Percentiles rank a stretch among this genome's conserved stretches.
phyloP scores from a whole-genome alignment of 2,888 invertebrate genomes.

The Drosophila prostipennis region DNA sequence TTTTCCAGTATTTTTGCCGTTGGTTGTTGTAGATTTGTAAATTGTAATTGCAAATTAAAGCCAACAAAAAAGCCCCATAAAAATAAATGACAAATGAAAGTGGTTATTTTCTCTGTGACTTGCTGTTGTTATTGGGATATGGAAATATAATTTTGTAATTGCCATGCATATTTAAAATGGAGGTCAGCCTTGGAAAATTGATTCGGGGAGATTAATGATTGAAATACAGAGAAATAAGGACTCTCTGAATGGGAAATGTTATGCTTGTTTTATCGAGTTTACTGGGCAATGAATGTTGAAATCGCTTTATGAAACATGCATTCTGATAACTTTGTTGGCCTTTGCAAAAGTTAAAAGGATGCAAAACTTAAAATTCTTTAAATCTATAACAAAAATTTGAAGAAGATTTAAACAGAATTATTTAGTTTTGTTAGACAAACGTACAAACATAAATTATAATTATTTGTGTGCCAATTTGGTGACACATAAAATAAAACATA shows the following conservation, averaged over 20 bases:
- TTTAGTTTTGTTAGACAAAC: too few species aligned
- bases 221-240: slow-evolving; percentile 20
- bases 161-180: slow-evolving; percentile 69
- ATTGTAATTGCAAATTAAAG: slow-evolving; percentile 43
- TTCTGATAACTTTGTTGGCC: slow-evolving; percentile 32
- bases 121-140: slow-evolving; percentile 38
- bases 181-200: slow-evolving; percentile 54
- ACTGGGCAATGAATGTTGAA: slow-evolving; percentile 12
- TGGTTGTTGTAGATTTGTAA: slow-evolving; percentile 35
- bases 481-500: too few species aligned
- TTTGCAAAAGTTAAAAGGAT: slow-evolving; percentile 10
- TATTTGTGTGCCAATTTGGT: too few species aligned
- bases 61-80: slow-evolving; percentile 47
- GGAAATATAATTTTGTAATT: slow-evolving; percentile 72
- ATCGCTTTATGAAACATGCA: slow-evolving; percentile 42
- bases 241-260: slow-evolving; percentile 9
- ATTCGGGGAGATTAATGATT: slow-evolving; percentile 46
- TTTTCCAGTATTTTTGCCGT: background rate
- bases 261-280: slow-evolving; percentile 30
- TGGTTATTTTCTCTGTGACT: slow-evolving; percentile 27
- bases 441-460: too few species aligned
- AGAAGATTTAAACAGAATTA: too few species aligned
- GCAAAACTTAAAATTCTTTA: background rate
- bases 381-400: too few species aligned
- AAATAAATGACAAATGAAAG: slow-evolving; percentile 73